Evolutionary conservation across 2,888 invertebrate genomes (phyloP).

Genomic region (Acleris cristana): DNA sequence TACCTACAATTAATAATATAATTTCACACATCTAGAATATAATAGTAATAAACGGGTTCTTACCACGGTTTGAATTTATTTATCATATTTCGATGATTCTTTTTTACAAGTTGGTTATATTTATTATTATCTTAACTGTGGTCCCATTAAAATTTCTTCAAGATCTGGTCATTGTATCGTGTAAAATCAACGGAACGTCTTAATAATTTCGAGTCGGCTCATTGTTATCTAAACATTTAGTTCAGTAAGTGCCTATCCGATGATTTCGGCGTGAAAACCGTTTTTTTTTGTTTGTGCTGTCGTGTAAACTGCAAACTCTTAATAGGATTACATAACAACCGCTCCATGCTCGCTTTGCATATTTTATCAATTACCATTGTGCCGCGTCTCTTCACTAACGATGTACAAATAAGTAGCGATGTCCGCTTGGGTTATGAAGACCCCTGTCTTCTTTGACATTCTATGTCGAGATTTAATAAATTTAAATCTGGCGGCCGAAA

Average conservation of each 20-base stretch:
- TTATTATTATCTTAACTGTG: too few relatives aligned
- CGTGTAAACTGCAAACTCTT: conserved; percentile 47
- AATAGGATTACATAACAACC: conserved; percentile 52
- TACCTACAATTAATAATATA: too few relatives aligned
- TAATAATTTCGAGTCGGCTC: too few relatives aligned
- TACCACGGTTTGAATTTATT: too few relatives aligned
- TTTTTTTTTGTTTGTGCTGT: conserved; percentile 23
- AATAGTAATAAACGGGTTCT: too few relatives aligned
- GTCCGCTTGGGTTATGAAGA: conserved; percentile 57
- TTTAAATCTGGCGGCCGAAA: conserved; percentile 46
- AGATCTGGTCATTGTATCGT: too few relatives aligned
- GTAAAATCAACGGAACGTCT: too few relatives aligned
- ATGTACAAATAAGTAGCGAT: conserved; percentile 68
- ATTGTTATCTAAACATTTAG: neutral
- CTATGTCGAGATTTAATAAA: conserved; percentile 50
- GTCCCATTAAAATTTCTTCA: too few relatives aligned
- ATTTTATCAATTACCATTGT: conserved; percentile 75
- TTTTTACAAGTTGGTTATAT: too few relatives aligned
- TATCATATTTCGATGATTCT: too few relatives aligned
- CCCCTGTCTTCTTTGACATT: conserved; percentile 52
- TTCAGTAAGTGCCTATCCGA: neutral
- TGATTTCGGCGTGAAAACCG: neutral
- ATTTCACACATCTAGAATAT: too few relatives aligned
- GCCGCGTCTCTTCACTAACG: conserved; percentile 60
- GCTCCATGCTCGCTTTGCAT: conserved; percentile 62